phyloP scores from a whole-genome alignment of 2,797 vertebrate genomes.

The Adrianichthys oophorus region DNA sequence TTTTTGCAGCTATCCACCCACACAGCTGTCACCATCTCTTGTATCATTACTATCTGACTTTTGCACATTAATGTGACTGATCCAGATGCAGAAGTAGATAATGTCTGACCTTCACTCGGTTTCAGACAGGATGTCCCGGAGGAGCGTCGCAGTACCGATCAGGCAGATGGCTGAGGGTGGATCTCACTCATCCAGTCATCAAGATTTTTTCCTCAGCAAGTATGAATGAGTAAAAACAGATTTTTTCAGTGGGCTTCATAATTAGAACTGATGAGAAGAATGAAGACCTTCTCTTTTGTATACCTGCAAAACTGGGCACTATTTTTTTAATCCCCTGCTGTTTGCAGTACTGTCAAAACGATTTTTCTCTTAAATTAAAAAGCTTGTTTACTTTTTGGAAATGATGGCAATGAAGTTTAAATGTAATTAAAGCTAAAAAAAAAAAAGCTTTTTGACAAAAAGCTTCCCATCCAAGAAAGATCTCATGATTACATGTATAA shows the following conservation, averaged over 20 bases:
- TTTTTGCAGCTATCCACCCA: conserved; percentile 33
- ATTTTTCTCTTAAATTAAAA: conserved; percentile 62
- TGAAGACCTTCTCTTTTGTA: conserved; percentile 51
- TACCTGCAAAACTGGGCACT: conserved; percentile 49
- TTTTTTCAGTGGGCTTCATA: conserved; percentile 46
- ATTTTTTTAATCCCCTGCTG: conserved; percentile 49
- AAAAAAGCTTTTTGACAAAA: conserved; percentile 57
- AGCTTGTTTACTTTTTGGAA: conserved; percentile 62
- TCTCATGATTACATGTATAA: neutral
- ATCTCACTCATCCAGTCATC: conserved; percentile 39
- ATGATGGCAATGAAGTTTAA: conserved; percentile 63
- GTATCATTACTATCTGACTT: conserved; percentile 44
- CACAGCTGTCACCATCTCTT: conserved; percentile 45
- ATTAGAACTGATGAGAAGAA: conserved; percentile 61
- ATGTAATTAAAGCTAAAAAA: conserved; percentile 60
- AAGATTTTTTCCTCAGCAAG: conserved; percentile 40
- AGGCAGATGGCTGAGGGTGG: conserved; percentile 7
- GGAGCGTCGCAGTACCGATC: conserved; percentile 27
- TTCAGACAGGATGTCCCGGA: conserved; percentile 42
- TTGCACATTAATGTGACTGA: conserved; percentile 48
- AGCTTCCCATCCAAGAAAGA: conserved; percentile 49
- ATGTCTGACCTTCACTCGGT: conserved; percentile 59
- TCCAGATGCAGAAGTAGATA: conserved; percentile 44
- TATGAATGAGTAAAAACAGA: conserved; percentile 54
- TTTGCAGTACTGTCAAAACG: conserved; percentile 54